Conservation (phyloP, 1,140 invertebrate genomes). For the Psilanteris sp. region DNA sequence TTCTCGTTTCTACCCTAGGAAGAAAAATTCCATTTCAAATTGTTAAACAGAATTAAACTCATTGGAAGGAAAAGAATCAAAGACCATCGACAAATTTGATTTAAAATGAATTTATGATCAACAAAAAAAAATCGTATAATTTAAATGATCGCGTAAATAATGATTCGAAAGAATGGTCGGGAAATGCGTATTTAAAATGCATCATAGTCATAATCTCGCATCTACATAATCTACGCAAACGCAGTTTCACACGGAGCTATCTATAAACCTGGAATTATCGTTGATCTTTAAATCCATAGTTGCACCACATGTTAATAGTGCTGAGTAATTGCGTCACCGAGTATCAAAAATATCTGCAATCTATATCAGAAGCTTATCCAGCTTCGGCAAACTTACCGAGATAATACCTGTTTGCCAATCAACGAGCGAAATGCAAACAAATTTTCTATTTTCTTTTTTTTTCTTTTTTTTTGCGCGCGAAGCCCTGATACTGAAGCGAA, state of each 20-base stretch:
- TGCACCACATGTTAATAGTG: conserved; percentile 1
- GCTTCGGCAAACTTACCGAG: background rate
- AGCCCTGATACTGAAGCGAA: conserved; percentile 9
- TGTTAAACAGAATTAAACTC: too few species aligned
- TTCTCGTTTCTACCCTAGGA: too few species aligned
- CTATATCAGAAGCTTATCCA: background rate
- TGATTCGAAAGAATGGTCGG: too few species aligned
- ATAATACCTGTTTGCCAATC: background rate
- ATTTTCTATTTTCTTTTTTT: too few species aligned
- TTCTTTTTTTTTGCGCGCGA: background rate
- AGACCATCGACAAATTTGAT: too few species aligned
- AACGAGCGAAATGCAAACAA: too few species aligned
- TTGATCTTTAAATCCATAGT: conserved; percentile 1
- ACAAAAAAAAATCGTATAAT: too few species aligned
- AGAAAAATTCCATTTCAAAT: too few species aligned
- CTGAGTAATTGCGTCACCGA: background rate
- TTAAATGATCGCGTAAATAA: too few species aligned
- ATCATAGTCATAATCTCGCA: conserved; percentile 6
- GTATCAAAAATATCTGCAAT: conserved; percentile 1
- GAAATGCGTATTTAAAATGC: too few species aligned
- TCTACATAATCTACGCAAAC: conserved; percentile 16
- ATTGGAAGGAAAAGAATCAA: too few species aligned
- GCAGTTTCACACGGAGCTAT: background rate
- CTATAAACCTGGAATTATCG: background rate
- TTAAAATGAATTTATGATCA: too few species aligned